phyloP scores from a whole-genome alignment of 2,888 invertebrate genomes.

The Steinernema carpocapsae region DNA sequence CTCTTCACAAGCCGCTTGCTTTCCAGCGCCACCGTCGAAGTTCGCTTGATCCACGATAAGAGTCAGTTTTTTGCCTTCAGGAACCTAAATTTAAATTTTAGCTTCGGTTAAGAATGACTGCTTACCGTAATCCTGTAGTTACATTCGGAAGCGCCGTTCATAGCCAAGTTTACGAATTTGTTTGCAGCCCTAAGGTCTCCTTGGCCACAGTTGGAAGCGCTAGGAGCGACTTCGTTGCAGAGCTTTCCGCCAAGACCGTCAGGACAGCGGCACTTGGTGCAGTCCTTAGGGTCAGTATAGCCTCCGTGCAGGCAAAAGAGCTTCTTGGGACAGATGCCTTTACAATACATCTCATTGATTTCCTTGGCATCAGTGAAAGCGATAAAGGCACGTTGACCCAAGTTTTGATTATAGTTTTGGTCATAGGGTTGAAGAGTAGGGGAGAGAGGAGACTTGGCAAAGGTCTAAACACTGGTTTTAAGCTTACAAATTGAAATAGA shows the following conservation, averaged over 20 bases:
- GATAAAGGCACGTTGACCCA: slow-evolving; percentile 54
- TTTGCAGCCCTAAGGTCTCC: not conserved
- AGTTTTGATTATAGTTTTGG: slow-evolving; percentile 51
- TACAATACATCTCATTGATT: slow-evolving; percentile 57
- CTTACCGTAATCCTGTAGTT: slow-evolving; percentile 1
- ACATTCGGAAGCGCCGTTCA: not conserved
- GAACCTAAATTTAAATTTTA: slow-evolving; percentile 53
- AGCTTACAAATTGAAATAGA: not conserved
- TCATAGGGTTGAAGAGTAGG: slow-evolving; percentile 52
- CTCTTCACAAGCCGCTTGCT: slow-evolving; percentile 46
- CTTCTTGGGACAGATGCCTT: slow-evolving; percentile 46
- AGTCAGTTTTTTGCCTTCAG: slow-evolving; percentile 49
- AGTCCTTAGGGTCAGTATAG: slow-evolving; percentile 60
- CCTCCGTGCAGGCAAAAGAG: slow-evolving; percentile 56
- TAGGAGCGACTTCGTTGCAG: slow-evolving; percentile 49
- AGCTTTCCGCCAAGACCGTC: slow-evolving; percentile 53
- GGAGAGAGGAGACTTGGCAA: slow-evolving; percentile 39
- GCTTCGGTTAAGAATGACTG: not conserved
- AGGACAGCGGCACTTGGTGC: slow-evolving; percentile 53
- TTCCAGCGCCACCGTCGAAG: slow-evolving; percentile 46
- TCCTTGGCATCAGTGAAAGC: slow-evolving; percentile 60
- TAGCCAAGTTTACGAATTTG: not conserved
- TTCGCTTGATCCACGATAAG: slow-evolving; percentile 46
- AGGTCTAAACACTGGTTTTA: not conserved
- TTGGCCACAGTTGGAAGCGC: slow-evolving; percentile 38